Conservation (phyloP, 2,888 invertebrate genomes). For the Charanyca ferruginea region DNA sequence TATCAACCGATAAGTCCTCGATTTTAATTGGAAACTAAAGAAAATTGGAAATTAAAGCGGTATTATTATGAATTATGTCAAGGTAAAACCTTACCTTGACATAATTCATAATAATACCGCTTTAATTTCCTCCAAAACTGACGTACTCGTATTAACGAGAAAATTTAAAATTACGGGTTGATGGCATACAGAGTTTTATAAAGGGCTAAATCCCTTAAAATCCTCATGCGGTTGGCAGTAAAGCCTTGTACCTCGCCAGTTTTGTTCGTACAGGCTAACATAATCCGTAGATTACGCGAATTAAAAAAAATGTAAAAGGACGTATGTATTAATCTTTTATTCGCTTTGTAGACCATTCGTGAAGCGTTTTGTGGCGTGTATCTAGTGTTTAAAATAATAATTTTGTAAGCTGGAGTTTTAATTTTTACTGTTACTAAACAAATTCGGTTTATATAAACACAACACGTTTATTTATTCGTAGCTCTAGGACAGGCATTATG, state of each 20-base stretch:
- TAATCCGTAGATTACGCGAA: conserved; percentile 79
- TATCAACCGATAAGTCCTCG: conserved; percentile 45
- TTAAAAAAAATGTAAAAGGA: conserved; percentile 72
- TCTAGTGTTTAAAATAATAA: conserved; percentile 10
- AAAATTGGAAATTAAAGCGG: conserved; percentile 54
- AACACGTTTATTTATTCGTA: conserved; percentile 16
- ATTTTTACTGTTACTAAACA: conserved; percentile 7
- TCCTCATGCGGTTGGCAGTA: conserved; percentile 79
- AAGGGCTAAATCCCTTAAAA: conserved; percentile 79
- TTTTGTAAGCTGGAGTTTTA: conserved; percentile 14
- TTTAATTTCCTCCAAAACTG: conserved; percentile 54
- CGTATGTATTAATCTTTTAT: conserved; percentile 62
- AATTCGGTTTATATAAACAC: neutral
- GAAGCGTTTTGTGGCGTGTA: conserved; percentile 32
- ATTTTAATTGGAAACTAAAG: conserved; percentile 55
- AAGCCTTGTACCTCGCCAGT: conserved; percentile 81
- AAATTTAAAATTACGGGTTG: conserved; percentile 67
- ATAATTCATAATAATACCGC: conserved; percentile 35
- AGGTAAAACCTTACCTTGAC: conserved; percentile 48
- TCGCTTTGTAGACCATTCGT: conserved; percentile 40
- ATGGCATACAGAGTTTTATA: conserved; percentile 70
- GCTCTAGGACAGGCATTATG: conserved; percentile 4
- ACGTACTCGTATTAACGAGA: conserved; percentile 56
- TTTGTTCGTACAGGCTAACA: conserved; percentile 75
- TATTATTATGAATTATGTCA: conserved; percentile 41